Conservation (phyloP, 2,888 invertebrate genomes). For the Microctonus brassicae region DNA sequence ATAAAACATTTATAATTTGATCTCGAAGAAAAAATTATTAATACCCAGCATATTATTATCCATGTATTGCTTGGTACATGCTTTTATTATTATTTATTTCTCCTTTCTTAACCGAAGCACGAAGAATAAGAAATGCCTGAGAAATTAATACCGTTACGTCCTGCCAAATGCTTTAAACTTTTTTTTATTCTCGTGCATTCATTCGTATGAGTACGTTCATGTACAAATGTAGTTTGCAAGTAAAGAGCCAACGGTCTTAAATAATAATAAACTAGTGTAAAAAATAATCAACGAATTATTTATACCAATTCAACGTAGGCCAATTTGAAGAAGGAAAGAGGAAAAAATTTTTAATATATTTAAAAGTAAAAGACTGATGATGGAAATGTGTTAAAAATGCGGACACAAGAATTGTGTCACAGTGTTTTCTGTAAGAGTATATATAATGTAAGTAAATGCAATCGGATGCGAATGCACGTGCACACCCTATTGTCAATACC, state of each 20-base stretch:
- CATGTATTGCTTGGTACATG: not conserved
- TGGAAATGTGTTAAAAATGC: conserved; percentile 27
- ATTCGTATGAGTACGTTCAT: not conserved
- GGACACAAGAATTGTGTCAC: conserved; percentile 45
- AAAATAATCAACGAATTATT: not conserved
- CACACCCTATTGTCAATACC: conserved; percentile 47
- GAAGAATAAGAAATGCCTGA: not conserved
- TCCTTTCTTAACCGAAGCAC: not conserved
- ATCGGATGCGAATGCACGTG: conserved; percentile 22
- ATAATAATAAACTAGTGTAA: not conserved
- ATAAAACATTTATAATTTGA: not conserved
- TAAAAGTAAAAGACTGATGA: conserved; percentile 4
- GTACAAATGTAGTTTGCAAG: no score
- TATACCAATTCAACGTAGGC: not conserved
- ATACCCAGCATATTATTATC: not conserved
- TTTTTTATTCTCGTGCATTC: not conserved
- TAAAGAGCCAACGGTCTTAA: no score
- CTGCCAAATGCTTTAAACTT: not conserved
- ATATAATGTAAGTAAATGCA: no score
- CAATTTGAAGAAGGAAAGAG: not conserved
- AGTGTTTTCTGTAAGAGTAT: conserved; percentile 35
- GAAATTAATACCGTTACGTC: not conserved
- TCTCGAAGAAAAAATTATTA: not conserved
- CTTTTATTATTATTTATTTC: not conserved
- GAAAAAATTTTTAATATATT: not conserved